Evolutionary conservation across 2,113 vertebrate species (phyloP).

Genomic region (Percina caprodes): DNA sequence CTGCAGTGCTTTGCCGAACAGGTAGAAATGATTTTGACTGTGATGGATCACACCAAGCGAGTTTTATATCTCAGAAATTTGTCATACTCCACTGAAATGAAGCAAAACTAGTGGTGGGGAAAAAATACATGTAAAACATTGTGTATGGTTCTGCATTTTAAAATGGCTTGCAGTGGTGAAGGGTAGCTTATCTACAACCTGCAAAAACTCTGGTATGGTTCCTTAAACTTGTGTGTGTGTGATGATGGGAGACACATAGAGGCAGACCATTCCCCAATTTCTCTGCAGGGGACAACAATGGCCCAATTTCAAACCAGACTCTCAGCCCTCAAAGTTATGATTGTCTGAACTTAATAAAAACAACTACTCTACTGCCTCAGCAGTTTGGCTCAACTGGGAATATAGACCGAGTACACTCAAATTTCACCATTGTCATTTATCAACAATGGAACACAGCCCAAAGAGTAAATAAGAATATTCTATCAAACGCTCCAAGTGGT

Average conservation of each 20-base stretch:
- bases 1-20: constrained; percentile 5
- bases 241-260: constrained; percentile 7
- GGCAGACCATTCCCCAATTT: constrained; percentile 6
- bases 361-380: constrained; percentile 47
- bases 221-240: not conserved
- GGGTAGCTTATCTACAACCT: not conserved
- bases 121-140: constrained; percentile 1
- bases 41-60: not conserved
- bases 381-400: constrained; percentile 41
- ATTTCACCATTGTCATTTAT: constrained; percentile 56
- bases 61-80: constrained; percentile 9
- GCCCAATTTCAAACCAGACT: constrained; percentile 34
- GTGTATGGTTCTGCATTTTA: not conserved
- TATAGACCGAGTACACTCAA: constrained; percentile 50
- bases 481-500: constrained; percentile 47
- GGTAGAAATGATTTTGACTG: not conserved
- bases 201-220: not conserved
- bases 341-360: constrained; percentile 50
- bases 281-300: constrained; percentile 21
- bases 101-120: not conserved
- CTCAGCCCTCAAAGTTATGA: constrained; percentile 24
- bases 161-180: not conserved
- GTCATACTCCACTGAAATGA: constrained; percentile 9
- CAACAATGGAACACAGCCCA: constrained; percentile 45
- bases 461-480: constrained; percentile 54